Base-by-base conservation (phyloP, 2,113 vertebrate species). In the Shinisaurus crocodilurus region DNA sequence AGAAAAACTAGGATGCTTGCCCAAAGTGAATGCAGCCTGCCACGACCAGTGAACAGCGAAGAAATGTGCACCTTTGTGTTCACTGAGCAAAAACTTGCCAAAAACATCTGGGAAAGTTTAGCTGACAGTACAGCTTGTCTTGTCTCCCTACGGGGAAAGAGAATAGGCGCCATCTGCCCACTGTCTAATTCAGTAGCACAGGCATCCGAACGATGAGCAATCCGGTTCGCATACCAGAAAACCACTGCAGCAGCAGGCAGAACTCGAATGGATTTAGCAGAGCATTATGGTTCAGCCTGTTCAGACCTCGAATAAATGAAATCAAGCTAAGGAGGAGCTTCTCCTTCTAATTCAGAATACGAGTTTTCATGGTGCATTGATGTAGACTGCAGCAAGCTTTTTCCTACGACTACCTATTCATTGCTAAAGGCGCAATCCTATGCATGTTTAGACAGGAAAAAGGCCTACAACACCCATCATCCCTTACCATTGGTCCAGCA, bases 131-230 rank as follows among this genome's bases (percentile, higher is more conserved):
- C 45, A 93, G 88, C 81, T 45, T 87, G 77, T 50, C 88, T 74
- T 9, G 25, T 70, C 75, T 90, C 92, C 90, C 2, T 7, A 0
- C 37, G 75, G 86, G 60, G 2, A 57, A 7, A 76, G 70, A 85
- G 86, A 85, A 86, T 0, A 83, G 86, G 82, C 45, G 80, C 93
- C 95, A 88, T 89, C 93, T 94, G 96, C 48, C 88, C 93, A 50
- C 87, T 16, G 27, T 69, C 92, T 90, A 81, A 69, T 88, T 82
- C 85, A 20, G 45, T 74, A 85, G 60, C 15, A 43, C 10, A 37
- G 16, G 75, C 86, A 79, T 75, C 69, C 2, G 1, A 91, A 69
- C 67, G 7, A 79, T 3, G 69, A 93, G 43, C 48, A 69, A 92
- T 75, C 50, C 70, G 37, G 65, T 18, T 90, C 85, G 45, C 74